Evolutionary conservation across 1,140 invertebrate genomes (phyloP).

Genomic region (Achatina immaculata): DNA sequence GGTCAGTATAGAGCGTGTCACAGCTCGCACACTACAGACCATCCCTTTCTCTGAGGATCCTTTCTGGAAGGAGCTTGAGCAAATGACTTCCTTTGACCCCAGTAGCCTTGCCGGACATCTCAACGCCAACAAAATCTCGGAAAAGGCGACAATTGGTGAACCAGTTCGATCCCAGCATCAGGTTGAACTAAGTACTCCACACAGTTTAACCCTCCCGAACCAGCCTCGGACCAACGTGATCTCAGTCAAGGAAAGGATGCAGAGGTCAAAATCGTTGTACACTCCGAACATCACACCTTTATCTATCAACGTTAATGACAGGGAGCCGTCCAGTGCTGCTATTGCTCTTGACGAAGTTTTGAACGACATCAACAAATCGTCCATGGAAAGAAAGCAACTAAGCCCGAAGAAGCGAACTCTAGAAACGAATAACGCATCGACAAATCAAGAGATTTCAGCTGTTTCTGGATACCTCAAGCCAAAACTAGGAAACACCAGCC

Average conservation of each 20-base stretch:
- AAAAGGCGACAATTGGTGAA: neutral
- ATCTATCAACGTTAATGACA: slow-evolving; percentile 46
- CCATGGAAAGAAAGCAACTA: slow-evolving; percentile 56
- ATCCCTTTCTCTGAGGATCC: slow-evolving; percentile 67
- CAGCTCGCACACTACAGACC: slow-evolving; percentile 63
- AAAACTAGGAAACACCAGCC: too few species aligned
- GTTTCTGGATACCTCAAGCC: slow-evolving; percentile 4
- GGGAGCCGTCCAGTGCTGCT: slow-evolving; percentile 41
- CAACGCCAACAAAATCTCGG: neutral
- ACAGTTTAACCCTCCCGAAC: slow-evolving; percentile 40
- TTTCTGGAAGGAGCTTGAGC: slow-evolving; percentile 67
- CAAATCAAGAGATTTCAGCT: slow-evolving; percentile 19
- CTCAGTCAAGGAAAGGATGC: slow-evolving; percentile 40
- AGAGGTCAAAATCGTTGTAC: slow-evolving; percentile 46
- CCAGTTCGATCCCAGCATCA: slow-evolving; percentile 23
- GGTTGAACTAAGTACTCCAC: slow-evolving; percentile 27
- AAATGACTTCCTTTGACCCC: slow-evolving; percentile 61
- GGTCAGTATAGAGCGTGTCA: slow-evolving; percentile 64
- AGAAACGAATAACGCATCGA: slow-evolving; percentile 31
- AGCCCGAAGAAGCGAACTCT: slow-evolving; percentile 50
- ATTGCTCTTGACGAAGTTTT: slow-evolving; percentile 64
- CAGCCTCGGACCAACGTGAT: slow-evolving; percentile 33
- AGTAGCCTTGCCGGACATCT: slow-evolving; percentile 28
- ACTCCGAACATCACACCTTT: slow-evolving; percentile 62
- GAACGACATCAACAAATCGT: slow-evolving; percentile 55